Evolutionary conservation across 1,140 invertebrate genomes (phyloP).

Genomic region (Hormaphis cornu): DNA sequence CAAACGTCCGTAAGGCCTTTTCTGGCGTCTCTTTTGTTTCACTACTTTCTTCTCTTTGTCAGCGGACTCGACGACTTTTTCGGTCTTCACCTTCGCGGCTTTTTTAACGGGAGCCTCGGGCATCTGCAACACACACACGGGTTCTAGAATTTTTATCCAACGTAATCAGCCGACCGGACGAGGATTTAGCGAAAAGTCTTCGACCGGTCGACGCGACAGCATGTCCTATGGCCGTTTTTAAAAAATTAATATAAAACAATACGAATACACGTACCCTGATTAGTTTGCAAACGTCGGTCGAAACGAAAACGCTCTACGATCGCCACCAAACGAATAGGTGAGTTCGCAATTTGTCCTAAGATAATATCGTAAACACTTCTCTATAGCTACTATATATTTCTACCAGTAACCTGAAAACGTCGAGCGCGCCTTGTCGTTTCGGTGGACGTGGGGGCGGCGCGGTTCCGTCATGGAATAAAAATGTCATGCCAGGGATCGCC

Average conservation of each 20-base stretch:
- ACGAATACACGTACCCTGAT: neutral
- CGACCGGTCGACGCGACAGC: too few relatives aligned
- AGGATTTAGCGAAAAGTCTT: neutral
- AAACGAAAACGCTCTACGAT: neutral
- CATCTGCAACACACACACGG: neutral
- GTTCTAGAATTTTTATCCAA: conserved; percentile 1
- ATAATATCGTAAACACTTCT: too few relatives aligned
- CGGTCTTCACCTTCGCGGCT: conserved; percentile 6
- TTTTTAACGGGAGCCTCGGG: neutral
- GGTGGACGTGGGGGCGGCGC: neutral
- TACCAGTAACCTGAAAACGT: conserved; percentile 2
- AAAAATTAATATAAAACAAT: neutral
- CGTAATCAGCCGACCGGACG: neutral
- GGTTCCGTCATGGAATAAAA: neutral
- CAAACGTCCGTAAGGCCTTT: conserved; percentile 66
- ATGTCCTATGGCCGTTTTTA: neutral
- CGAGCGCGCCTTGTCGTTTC: too few relatives aligned
- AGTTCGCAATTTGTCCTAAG: neutral
- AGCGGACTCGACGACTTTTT: conserved; percentile 4
- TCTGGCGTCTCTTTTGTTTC: conserved; percentile 37
- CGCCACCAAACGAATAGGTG: neutral
- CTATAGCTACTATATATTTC: too few relatives aligned
- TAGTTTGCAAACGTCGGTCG: neutral
- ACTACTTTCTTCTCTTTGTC: conserved; percentile 41
- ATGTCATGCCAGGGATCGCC: too few relatives aligned